Evolutionary conservation across 2,797 vertebrate genomes (phyloP), one percentile per base, ranked within the genome.

Genomic region (Choloepus didactylus): DNA sequence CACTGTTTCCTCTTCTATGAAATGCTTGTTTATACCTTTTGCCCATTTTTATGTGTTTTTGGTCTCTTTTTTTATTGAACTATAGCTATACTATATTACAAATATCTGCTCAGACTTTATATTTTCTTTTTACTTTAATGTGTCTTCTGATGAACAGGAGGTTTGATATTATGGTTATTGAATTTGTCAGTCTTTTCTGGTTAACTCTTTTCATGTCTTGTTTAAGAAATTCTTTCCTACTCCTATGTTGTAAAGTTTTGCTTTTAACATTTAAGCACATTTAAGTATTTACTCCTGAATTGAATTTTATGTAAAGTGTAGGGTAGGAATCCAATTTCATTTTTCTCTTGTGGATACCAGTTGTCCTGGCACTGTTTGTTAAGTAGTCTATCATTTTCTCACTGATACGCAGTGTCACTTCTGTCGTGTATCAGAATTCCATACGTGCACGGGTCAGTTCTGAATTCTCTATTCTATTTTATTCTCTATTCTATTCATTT

Each of bases 201-300:
- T 73, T 73, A 64, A 56, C 41, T 90, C 9, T 76, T 86, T 66
- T 46, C 62, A 7, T 94, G 23, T 90, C 73, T 94, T 91, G 3
- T n/a, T 81, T 73, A 93, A 91, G 59, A 90, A 96, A 54, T 73
- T 16, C 49, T 91, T 87, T 41, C n/a, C 46, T 86, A 23, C 19
- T 85, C 2, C 35, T 81, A 91, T 18, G 10, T 83, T 94, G 64
- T 76, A 62, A 79, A 93, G 15, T 87, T 87, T 96, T 95, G 41
- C 49, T 54, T 93, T 91, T 94, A 49, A 91, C 49, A 64, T 66
- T 80, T 38, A 84, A 79, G 31, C 49, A 83, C 51, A 54, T 92
- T 56, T 69, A 87, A 62, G 59, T 88, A 73, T 85, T 75, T 80
- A 88, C 59, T 77, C 27, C 15, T 79, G 89, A 92, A 35, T 83